These are phyloP conservation scores for Hippocampus barbouri DNA, from an alignment of 2,113 vertebrate genomes.

Conservation along the genomic window DNA sequence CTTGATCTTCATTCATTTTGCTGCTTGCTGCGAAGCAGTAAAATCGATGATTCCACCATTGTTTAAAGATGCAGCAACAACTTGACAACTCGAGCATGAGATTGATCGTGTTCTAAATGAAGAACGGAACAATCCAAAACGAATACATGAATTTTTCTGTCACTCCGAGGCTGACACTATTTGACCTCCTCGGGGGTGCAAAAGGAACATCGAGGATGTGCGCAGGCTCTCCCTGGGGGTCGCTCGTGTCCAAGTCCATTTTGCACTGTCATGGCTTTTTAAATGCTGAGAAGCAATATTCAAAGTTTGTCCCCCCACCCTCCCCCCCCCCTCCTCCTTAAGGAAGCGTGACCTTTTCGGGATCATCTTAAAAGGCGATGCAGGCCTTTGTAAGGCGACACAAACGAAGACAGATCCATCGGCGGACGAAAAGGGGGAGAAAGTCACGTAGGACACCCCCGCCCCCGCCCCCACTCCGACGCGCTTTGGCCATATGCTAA, in stretches of 20 bases:
- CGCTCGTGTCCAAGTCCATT: constrained; percentile 24
- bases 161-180: constrained; percentile 14
- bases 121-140: not conserved
- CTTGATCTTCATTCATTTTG: not conserved
- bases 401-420: constrained; percentile 72
- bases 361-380: constrained; percentile 69
- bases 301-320: constrained; percentile 54
- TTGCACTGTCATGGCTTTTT: constrained; percentile 63
- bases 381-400: constrained; percentile 72
- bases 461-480: constrained; percentile 43
- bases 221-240: constrained; percentile 30
- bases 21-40: not conserved
- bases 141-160: not conserved
- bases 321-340: constrained; percentile 46
- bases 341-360: constrained; percentile 70
- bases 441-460: constrained; percentile 44
- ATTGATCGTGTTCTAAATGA: not conserved
- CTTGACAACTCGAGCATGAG: not conserved
- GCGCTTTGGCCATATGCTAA: constrained; percentile 66
- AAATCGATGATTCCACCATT: not conserved
- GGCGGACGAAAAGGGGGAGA: constrained; percentile 74
- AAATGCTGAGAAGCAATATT: constrained; percentile 68
- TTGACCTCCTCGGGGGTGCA: constrained; percentile 38
- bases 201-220: constrained; percentile 28
- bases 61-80: not conserved